Conservation (phyloP, 2,888 invertebrate species). For the Schizaphis graminum region DNA sequence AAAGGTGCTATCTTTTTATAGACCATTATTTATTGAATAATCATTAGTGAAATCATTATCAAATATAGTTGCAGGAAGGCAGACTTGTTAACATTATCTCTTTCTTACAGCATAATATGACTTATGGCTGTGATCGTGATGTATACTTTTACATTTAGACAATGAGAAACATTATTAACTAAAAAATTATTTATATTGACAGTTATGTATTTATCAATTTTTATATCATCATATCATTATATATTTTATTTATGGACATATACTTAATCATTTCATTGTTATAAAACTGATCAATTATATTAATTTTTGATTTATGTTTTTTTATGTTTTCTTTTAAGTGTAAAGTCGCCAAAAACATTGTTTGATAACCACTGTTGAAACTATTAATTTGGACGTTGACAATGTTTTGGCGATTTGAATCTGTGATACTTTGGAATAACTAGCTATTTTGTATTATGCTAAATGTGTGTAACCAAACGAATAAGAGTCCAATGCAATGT, state of each 20-base stretch:
- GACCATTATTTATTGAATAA: conserved; percentile 15
- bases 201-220: conserved; percentile 21
- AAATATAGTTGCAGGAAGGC: background rate
- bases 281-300: conserved; percentile 37
- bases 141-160: conserved; percentile 9
- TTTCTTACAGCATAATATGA: conserved; percentile 29
- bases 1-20: background rate
- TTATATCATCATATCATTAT: conserved; percentile 41
- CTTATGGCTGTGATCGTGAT: conserved; percentile 23
- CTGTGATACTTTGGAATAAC: conserved; percentile 62
- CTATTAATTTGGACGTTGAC: background rate
- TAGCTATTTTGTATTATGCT: conserved; percentile 44
- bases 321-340: conserved; percentile 34
- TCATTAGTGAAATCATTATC: conserved; percentile 29
- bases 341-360: conserved; percentile 33
- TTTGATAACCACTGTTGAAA: background rate
- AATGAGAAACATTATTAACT: background rate
- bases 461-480: conserved; percentile 38
- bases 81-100: conserved; percentile 21
- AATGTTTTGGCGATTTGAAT: conserved; percentile 33
- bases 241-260: conserved; percentile 62
- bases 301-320: conserved; percentile 28
- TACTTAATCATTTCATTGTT: conserved; percentile 56
- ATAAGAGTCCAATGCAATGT: conserved; percentile 41
- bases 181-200: conserved; percentile 5